Evolutionary conservation across 2,888 invertebrate species (phyloP), one percentile per base, ranked within the genome.

Genomic region (Cephalotes varians): DNA sequence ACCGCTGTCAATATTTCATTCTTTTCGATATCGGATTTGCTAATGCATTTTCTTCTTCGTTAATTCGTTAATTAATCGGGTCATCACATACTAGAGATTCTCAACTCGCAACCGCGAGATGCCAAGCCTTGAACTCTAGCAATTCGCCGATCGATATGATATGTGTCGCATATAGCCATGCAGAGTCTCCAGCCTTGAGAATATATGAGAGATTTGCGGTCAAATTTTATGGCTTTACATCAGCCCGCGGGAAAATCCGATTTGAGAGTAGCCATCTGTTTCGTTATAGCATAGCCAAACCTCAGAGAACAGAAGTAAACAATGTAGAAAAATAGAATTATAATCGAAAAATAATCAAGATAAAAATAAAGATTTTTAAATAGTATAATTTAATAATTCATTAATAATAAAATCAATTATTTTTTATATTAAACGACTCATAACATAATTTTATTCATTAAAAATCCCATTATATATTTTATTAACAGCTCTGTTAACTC

Each of bases 151-250:
- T 81, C 77, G 81, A 82, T 82, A 67, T 12, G 40, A 77, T 67
- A 58, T 79, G 64, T 76, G 37, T 47, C 49, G 77, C 44, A 56
- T 73, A 56, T 65, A 65, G 54, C 62, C 25, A 12, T 6, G n/a
- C 31, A 28, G 60, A 25, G 25, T 21, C 21, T 25, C 37, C 28
- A 56, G 37, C 6, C 21, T 31, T 65, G 76, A 76, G 56, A 81
- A 47, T 37, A 54, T 49, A 65, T 18, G 74, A 67, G 67, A 12
- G 49, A 77, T 58, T 25, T 44, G 49, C 56, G 44, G 58, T 77
- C 47, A 82, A 81, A 82, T 82, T 82, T 82, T 82, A 82, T 49
- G 60, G 40, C 67, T 82, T 67, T 65, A 34, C 58, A 58, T 65
- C 76, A 64, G 7, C 3, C 28, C 47, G 37, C 54, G 15, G 37